Conservation (phyloP, 2,888 invertebrate species). For the Stenolophus ochropezus region DNA sequence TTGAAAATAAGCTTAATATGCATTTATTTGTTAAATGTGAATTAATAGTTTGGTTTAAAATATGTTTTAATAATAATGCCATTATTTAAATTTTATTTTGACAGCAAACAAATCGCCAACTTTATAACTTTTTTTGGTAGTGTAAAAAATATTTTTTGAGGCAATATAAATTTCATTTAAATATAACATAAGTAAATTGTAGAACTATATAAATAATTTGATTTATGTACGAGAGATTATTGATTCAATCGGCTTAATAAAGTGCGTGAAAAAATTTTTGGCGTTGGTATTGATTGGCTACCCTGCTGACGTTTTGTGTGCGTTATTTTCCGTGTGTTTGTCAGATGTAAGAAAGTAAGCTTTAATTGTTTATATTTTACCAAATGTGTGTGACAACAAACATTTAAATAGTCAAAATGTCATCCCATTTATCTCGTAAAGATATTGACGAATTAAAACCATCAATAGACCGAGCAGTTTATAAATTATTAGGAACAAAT, state of each 20-base stretch:
- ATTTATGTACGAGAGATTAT: not conserved
- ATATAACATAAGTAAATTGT: too few relatives aligned
- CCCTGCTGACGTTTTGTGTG: constrained; percentile 33
- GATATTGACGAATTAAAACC: constrained; percentile 88
- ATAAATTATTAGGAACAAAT: constrained; percentile 86
- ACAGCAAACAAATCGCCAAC: not conserved
- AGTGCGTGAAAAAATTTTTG: not conserved
- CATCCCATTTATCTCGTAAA: constrained; percentile 82
- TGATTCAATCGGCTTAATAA: not conserved
- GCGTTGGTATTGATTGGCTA: constrained; percentile 22
- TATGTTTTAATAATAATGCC: constrained; percentile 46
- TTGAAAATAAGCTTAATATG: constrained; percentile 31
- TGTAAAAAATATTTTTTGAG: not conserved
- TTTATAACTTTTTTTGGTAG: not conserved
- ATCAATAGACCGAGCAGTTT: constrained; percentile 86
- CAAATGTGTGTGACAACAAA: constrained; percentile 24
- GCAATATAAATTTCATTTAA: not conserved
- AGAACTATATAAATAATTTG: not conserved
- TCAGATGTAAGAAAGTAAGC: constrained; percentile 31
- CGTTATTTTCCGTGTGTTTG: constrained; percentile 33
- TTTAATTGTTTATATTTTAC: constrained; percentile 13
- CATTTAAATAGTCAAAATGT: constrained; percentile 49
- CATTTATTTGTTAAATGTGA: constrained; percentile 16
- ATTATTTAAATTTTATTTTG: constrained; percentile 3
- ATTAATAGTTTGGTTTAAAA: constrained; percentile 32